These are phyloP conservation scores for Esox masquinongy DNA, from an alignment of 2,797 vertebrate genomes.

Conservation along the genomic window DNA sequence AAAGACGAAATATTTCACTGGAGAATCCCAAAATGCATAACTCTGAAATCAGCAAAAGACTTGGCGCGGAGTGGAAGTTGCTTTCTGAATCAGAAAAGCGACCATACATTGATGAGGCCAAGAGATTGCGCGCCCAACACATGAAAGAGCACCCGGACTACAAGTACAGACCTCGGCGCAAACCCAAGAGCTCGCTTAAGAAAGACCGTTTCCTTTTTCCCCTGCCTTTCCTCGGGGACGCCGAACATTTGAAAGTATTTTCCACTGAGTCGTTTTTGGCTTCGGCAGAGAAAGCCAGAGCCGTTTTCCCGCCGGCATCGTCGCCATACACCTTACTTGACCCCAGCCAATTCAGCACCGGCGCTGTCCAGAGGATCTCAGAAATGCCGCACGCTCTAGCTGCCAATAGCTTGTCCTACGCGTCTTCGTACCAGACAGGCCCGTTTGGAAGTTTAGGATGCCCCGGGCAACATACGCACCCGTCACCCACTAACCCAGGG, in stretches of 20 bases:
- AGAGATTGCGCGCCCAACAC: constrained; percentile 92
- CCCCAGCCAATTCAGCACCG: constrained; percentile 87
- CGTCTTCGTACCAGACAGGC: constrained; percentile 86
- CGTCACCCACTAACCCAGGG: constrained; percentile 85
- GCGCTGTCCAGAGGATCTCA: constrained; percentile 87
- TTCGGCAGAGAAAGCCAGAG: constrained; percentile 84
- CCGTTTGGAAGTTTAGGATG: constrained; percentile 84
- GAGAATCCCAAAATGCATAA: constrained; percentile 99
- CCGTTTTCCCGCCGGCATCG: constrained; percentile 81
- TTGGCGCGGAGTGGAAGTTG: constrained; percentile 95
- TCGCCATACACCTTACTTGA: constrained; percentile 87
- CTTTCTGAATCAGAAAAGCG: constrained; percentile 91
- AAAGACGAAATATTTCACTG: constrained; percentile 93
- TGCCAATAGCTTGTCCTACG: constrained; percentile 85
- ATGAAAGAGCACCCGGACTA: constrained; percentile 98
- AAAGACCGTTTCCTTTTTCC: constrained; percentile 90
- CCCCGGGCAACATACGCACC: constrained; percentile 83
- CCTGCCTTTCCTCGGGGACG: constrained; percentile 87
- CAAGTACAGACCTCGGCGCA: constrained; percentile 95
- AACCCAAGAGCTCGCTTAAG: constrained; percentile 88
- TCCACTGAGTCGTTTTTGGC: constrained; percentile 85
- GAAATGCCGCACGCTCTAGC: constrained; percentile 85
- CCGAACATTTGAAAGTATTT: constrained; percentile 87
- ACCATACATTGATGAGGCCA: constrained; percentile 97
- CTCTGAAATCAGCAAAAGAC: constrained; percentile 96